Evolutionary conservation across 2,888 invertebrate genomes (phyloP).

Genomic region (Rotaria socialis): DNA sequence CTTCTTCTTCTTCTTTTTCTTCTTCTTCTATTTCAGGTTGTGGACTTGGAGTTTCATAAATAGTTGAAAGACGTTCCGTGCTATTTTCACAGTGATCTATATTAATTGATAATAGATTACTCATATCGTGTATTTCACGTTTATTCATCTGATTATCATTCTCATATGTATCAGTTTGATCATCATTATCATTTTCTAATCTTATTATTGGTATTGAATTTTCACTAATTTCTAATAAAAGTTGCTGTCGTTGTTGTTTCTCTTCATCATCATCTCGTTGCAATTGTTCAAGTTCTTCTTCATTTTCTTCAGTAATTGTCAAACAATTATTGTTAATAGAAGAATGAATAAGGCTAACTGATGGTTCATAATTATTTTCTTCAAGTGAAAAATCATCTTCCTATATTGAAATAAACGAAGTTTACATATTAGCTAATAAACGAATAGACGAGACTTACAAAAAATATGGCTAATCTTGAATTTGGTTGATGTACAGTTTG

Average conservation of each 20-base stretch:
- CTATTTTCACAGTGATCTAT: background rate
- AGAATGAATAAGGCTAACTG: background rate
- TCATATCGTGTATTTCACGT: background rate
- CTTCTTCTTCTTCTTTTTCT: too few relatives aligned
- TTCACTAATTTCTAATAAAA: background rate
- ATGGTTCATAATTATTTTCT: background rate
- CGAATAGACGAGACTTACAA: background rate
- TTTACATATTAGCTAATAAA: background rate
- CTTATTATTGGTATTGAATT: background rate
- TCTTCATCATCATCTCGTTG: background rate
- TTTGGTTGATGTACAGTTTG: background rate
- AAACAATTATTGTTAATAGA: background rate
- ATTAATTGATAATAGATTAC: background rate
- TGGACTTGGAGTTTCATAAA: constrained; percentile 15
- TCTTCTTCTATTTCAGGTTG: background rate
- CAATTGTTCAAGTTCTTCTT: constrained; percentile 19
- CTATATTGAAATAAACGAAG: background rate
- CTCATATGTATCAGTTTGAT: background rate
- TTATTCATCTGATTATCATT: background rate
- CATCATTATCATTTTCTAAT: background rate
- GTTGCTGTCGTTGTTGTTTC: background rate
- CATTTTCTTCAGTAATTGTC: constrained; percentile 28
- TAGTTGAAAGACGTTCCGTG: constrained; percentile 6
- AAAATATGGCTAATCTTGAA: background rate
- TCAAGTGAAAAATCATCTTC: background rate